Base-by-base conservation (phyloP, 1,140 invertebrate species). In the Dryas iulia region DNA sequence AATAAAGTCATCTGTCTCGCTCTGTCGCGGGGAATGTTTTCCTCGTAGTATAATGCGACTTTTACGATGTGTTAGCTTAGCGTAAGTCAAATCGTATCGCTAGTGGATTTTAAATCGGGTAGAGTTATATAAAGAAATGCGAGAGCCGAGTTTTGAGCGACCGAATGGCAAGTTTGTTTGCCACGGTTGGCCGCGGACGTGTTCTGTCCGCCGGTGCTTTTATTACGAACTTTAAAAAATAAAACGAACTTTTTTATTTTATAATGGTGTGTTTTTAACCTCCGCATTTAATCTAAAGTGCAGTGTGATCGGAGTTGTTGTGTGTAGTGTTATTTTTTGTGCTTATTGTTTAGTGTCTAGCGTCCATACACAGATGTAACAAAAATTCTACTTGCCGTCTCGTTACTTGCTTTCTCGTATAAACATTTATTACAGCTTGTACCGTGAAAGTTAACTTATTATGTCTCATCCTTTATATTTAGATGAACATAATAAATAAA, bases 151-250 rank as follows among this genome's bases (percentile, higher is more conserved):
- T 72, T 69, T 76, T 76, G 73, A 74, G 74, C 71, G 76, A 73
- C 68, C 72, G 77, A 76, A 73, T 81, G 81, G 77, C 87, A 84
- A 88, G 87, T 88, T 90, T 84, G 86, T 86, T 85, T 83, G 84
- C 76, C 74, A 79, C 85, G 79, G 75, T 78, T 78, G 81, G 78
- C 75, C 75, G 77, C 79, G 82, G 77, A 80, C 82, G 87, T 82
- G 84, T 84, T 71, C 77, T 67, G 76, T 77, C 62, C 72, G 77
- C 80, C 77, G 77, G 80, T 82, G 81, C 73, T 79, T 84, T 82
- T 72, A 72, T 82, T 83, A 76, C 77, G 79, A 84, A 85, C 76
- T 84, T 83, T 82, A 76, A 78, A 71, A 74, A 85, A 82, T 78
- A 73, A 86, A 84, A 83, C 81, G 79, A 86, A 79, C 79, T 83